Base-by-base conservation (phyloP, 2,888 invertebrate species). In the Diaphora mendica region DNA sequence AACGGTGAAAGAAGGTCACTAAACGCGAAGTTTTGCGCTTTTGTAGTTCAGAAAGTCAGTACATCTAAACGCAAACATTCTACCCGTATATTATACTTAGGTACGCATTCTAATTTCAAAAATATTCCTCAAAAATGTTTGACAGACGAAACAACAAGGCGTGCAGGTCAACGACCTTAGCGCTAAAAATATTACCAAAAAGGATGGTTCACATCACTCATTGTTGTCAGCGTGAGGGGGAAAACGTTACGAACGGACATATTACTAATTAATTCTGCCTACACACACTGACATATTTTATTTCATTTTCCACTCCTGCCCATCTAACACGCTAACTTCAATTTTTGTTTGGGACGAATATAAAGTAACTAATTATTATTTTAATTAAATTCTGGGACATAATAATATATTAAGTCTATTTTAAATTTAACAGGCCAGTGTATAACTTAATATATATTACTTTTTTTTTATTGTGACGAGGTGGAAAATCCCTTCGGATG, bases 151-250 rank as follows among this genome's bases (percentile, higher is more conserved):
- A 64, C 79, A 80, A 74, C 35, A 83, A 79, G 80, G 80, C 79
- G 78, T 70, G 30, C 73, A 76, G 82, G 91, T 91, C 91, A 90
- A 86, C 83, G 91, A 91, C 91, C 87, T 73, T 81, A 72, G 74
- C 79, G 81, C 87, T 89, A 83, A 88, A 90, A 89, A 89, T 89
- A 90, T 86, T 78, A 77, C 71, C 65, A 84, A 83, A 87, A 89
- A 89, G 90, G 89, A 89, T 91, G 89, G 88, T 84, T 81, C 85
- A 82, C 87, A 91, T 92, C 88, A 82, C 72, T 92, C 91, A 90
- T 88, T 89, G 91, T 88, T 89, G 91, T 90, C 89, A 85, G 73
- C 72, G 69, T 42, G 80, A 76, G 83, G 82, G 33, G 82, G 79
- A 79, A 75, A 68, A 55, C 59, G 35, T 35, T 68, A 23, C 70